Evolutionary conservation across 2,797 vertebrate species (phyloP).

Genomic region (Megaceryle alcyon): DNA sequence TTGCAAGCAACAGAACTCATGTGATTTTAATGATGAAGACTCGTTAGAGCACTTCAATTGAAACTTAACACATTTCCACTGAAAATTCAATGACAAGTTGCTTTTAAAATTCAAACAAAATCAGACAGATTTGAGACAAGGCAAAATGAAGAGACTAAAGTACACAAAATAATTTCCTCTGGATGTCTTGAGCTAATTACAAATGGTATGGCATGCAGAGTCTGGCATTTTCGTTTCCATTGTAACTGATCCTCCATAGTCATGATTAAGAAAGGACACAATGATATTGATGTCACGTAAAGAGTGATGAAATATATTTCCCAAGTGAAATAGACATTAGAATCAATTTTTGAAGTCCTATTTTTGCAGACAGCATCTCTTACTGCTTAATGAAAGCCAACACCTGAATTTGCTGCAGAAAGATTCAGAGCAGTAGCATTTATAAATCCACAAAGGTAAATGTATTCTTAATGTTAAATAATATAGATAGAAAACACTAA

Average conservation of each 20-base stretch:
- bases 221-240: conserved; percentile 45
- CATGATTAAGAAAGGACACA: conserved; percentile 45
- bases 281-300: conserved; percentile 30
- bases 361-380: not conserved
- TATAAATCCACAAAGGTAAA: not conserved
- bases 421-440: not conserved
- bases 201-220: conserved; percentile 38
- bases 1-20: not conserved
- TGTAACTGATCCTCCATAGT: conserved; percentile 51
- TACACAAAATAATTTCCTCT: conserved; percentile 43
- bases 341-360: not conserved
- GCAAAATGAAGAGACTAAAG: conserved; percentile 51
- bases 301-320: conserved; percentile 52
- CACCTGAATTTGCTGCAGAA: not conserved
- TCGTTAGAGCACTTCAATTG: conserved; percentile 19
- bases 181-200: conserved; percentile 59
- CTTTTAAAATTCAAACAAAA: conserved; percentile 43
- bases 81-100: conserved; percentile 24
- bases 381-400: not conserved
- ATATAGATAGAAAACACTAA: not conserved
- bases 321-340: not conserved
- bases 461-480: not conserved
- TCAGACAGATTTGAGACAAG: conserved; percentile 13
- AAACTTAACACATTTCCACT: conserved; percentile 28
- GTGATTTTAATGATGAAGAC: conserved; percentile 22